Evolutionary conservation across 2,797 vertebrate genomes (phyloP).

Genomic region (Dendrocincla fuliginosa): DNA sequence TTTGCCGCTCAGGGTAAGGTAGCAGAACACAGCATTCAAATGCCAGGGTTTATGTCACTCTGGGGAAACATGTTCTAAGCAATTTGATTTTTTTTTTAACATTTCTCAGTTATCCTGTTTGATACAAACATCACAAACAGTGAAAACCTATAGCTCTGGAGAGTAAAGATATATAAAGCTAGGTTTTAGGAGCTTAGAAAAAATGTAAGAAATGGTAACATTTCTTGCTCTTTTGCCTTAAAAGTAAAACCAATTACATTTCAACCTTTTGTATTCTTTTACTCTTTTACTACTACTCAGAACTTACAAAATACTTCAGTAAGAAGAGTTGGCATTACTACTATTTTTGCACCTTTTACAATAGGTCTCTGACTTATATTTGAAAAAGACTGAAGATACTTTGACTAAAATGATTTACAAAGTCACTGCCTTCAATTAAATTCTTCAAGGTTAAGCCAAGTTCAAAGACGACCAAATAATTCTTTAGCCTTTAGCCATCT

Average conservation of each 20-base stretch:
- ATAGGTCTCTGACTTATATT: neutral
- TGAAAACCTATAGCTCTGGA: neutral
- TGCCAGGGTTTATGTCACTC: constrained; percentile 33
- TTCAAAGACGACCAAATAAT: neutral
- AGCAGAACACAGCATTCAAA: neutral
- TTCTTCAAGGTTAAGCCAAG: neutral
- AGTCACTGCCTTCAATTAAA: neutral
- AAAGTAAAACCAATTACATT: neutral
- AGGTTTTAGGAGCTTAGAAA: neutral
- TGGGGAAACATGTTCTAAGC: neutral
- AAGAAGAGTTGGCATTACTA: neutral
- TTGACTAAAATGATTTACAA: neutral
- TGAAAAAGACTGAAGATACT: neutral
- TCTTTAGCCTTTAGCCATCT: neutral
- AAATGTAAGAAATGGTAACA: neutral
- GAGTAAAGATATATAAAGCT: neutral
- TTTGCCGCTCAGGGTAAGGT: neutral
- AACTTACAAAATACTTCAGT: neutral
- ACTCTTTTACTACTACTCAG: neutral
- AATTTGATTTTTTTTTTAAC: neutral
- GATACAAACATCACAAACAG: neutral
- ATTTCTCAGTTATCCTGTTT: neutral
- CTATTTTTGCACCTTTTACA: neutral
- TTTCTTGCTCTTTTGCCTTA: neutral
- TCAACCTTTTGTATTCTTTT: neutral